Evolutionary conservation across 2,797 vertebrate genomes (phyloP).

Genomic region (Kryptopterus vitreolus): DNA sequence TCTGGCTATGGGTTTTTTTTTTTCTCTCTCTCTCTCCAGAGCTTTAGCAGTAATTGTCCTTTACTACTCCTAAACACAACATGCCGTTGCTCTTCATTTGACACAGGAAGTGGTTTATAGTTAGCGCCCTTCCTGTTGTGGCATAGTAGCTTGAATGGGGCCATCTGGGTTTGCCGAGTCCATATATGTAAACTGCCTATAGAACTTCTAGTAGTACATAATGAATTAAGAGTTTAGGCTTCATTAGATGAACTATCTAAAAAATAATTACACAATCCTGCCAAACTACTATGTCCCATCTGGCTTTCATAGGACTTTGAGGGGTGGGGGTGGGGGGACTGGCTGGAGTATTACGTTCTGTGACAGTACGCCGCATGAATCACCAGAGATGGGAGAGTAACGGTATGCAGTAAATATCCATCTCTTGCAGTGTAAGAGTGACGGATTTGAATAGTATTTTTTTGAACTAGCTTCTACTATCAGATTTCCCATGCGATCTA

Average conservation of each 20-base stretch:
- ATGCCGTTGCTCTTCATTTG: conserved; percentile 54
- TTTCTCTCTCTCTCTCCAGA: conserved; percentile 26
- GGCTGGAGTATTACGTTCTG: not conserved
- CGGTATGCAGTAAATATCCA: not conserved
- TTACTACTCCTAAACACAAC: conserved; percentile 49
- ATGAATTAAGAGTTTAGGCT: not conserved
- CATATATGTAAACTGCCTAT: not conserved
- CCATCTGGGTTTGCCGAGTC: conserved; percentile 46
- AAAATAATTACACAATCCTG: not conserved
- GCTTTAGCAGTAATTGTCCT: conserved; percentile 46
- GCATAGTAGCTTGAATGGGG: conserved; percentile 59
- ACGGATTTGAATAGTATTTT: not conserved
- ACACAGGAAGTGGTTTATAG: conserved; percentile 68
- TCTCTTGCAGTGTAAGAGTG: not conserved
- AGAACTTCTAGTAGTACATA: conserved; percentile 15
- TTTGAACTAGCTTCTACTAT: not conserved
- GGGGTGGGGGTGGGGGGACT: not conserved
- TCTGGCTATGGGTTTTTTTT: not conserved
- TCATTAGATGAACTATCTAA: conserved; percentile 6
- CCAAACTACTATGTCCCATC: not conserved
- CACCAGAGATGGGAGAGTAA: not conserved
- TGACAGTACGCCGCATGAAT: too few relatives aligned
- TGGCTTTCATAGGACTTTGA: not conserved
- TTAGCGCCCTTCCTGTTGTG: conserved; percentile 70
- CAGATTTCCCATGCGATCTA: not conserved